Evolutionary conservation across 2,888 invertebrate genomes (phyloP).

Genomic region (Macropis europaea): DNA sequence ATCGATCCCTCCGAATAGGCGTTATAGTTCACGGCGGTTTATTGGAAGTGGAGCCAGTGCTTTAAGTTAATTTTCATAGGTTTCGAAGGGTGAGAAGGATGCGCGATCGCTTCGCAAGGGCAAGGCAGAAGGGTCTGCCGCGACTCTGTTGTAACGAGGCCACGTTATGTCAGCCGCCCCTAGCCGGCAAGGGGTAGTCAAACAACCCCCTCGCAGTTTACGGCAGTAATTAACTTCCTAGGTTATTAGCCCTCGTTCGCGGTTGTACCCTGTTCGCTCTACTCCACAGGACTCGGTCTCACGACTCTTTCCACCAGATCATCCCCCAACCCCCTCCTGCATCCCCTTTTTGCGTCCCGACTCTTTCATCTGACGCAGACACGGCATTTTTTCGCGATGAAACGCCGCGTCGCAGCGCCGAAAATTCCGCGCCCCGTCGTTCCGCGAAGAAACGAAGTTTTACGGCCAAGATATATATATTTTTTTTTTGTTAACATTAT

Average conservation of each 20-base stretch:
- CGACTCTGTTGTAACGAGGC: slow-evolving; percentile 59
- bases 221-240: slow-evolving; percentile 73
- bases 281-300: slow-evolving; percentile 35
- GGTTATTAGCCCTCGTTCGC: slow-evolving; percentile 67
- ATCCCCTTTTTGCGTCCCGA: background rate
- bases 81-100: slow-evolving; percentile 14
- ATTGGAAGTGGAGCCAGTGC: background rate
- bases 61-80: slow-evolving; percentile 43
- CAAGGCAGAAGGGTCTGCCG: slow-evolving; percentile 34
- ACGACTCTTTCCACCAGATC: slow-evolving; percentile 21
- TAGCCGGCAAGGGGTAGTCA: slow-evolving; percentile 64
- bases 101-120: slow-evolving; percentile 53
- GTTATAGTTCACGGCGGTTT: background rate
- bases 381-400: slow-evolving; percentile 7
- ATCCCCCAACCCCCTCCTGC: background rate
- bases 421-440: too few species aligned
- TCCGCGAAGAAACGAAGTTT: too few species aligned
- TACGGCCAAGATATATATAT: too few species aligned
- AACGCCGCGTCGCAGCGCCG: too few species aligned
- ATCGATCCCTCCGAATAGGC: too few species aligned
- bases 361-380: background rate
- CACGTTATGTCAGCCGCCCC: slow-evolving; percentile 67
- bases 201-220: slow-evolving; percentile 70
- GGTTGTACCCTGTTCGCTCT: slow-evolving; percentile 34
- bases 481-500: too few species aligned